Evolutionary conservation across 2,113 vertebrate species (phyloP), one percentile per base, ranked within the genome.

Genomic region (Zootoca vivipara): DNA sequence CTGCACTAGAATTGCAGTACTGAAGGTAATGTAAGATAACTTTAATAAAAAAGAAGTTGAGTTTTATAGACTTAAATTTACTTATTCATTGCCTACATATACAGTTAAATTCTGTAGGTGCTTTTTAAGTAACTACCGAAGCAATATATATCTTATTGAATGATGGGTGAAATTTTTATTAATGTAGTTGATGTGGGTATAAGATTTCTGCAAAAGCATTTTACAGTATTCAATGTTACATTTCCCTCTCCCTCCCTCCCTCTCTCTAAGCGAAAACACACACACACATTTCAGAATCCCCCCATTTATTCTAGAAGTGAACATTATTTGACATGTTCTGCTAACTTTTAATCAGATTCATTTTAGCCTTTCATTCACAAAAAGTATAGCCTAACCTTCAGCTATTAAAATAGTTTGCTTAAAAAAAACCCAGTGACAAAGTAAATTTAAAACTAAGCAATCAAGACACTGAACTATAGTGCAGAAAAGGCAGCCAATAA

Each of bases 11-110:
- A 92, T 90, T 89, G 94, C 88, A 91, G 85, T 85, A 89, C 70
- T 92, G 94, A 95, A 95, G 80, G 78, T 89, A 96, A 96, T 96
- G 91, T 74, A 91, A 94, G 95, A 92, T 96, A 96, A 92, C 93
- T 93, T 94, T 94, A 96, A 96, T 96, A 97, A 96, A 96, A 84
- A 96, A 94, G 90, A 85, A 93, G 90, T 90, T 85, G 90, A 93
- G 90, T 94, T 95, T 96, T 95, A 96, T 95, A 95, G 96, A 96
- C 90, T 91, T 90, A 95, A 96, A 96, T 95, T 94, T 96, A 96
- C 89, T 96, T 96, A 97, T 92, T 96, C 92, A 95, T 96, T 93
- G 95, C 95, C 88, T 93, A 92, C 93, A 94, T 94, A 93, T 88
- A 93, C 52, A 91, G 92, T 90, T 94, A 96, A 93, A 90, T 94